phyloP scores from a whole-genome alignment of 1,140 invertebrate genomes.

The Glossosoma conforme region DNA sequence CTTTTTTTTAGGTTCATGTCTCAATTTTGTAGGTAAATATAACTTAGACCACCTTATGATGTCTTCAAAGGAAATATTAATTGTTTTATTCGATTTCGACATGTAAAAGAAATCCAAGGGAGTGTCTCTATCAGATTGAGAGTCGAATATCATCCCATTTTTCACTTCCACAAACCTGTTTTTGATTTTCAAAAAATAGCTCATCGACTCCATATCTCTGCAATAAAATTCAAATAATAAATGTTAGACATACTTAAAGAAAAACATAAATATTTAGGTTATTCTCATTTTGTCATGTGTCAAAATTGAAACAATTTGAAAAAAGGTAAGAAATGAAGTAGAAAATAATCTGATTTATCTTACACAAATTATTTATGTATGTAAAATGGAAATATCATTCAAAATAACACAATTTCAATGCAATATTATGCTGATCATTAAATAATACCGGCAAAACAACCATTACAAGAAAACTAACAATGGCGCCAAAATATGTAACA shows the following conservation, averaged over 20 bases:
- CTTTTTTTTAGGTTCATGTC: too few species aligned
- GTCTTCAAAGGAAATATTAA: conserved; percentile 8
- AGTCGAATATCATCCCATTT: conserved; percentile 5
- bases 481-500: too few species aligned
- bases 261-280: neutral
- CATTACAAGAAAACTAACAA: too few species aligned
- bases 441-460: too few species aligned
- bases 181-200: conserved; percentile 11
- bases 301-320: neutral
- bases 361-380: too few species aligned
- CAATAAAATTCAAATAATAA: neutral
- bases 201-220: neutral
- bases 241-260: neutral
- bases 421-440: too few species aligned
- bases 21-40: too few species aligned
- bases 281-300: neutral
- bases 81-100: conserved; percentile 8
- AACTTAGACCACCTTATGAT: too few species aligned
- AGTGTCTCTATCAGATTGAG: neutral
- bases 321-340: too few species aligned
- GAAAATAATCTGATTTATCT: too few species aligned
- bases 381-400: neutral
- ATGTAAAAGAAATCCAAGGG: conserved; percentile 13
- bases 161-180: conserved; percentile 9
- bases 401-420: neutral